Evolutionary conservation across 1,140 invertebrate genomes (phyloP), one percentile per base, ranked within the genome.

Genomic region (Drosophila erecta): DNA sequence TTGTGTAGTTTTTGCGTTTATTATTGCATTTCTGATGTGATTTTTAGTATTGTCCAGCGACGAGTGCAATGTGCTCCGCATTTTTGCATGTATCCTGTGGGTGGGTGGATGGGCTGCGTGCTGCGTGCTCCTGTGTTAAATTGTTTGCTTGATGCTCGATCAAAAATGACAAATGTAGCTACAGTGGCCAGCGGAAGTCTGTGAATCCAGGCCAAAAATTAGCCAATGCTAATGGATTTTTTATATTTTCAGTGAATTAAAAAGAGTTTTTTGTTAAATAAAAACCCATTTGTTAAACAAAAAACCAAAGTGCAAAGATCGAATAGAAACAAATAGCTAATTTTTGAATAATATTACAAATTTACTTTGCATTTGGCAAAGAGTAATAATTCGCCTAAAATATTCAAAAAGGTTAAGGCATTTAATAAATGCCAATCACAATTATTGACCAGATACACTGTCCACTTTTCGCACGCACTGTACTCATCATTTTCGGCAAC

Each of bases 81-180:
- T 89, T 81, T 86, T 86, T 86, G 69, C 79, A 79, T 86, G 81
- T 78, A 62, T 81, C 78, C 76, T 70, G 55, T 67, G 54, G 46
- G 72, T 61, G 56, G 58, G 14, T 44, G 27, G 35, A 17, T 17
- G 17, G 17, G 17, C 17, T 24, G 22, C 22, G 35, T 2, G 17
- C 58, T 55, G 50, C 41, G 58, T 70, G 59, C 56, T 56, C 49
- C 61, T 66, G 76, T 90, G 78, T 81, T 81, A 90, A 90, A 90
- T 90, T 90, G 86, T 90, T 90, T 90, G 86, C 78, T 79, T 90
- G 87, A 90, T 90, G 86, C 86, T 81, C 86, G 81, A 90, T 90
- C 86, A 90, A 90, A 90, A 90, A 90, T 90, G 81, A 90, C 86
- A 90, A 90, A 90, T 90, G 86, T 85, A 79, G 74, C 60, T 61